Base-by-base conservation (phyloP, 1,140 invertebrate species). In the Drosophila ercepeae region DNA sequence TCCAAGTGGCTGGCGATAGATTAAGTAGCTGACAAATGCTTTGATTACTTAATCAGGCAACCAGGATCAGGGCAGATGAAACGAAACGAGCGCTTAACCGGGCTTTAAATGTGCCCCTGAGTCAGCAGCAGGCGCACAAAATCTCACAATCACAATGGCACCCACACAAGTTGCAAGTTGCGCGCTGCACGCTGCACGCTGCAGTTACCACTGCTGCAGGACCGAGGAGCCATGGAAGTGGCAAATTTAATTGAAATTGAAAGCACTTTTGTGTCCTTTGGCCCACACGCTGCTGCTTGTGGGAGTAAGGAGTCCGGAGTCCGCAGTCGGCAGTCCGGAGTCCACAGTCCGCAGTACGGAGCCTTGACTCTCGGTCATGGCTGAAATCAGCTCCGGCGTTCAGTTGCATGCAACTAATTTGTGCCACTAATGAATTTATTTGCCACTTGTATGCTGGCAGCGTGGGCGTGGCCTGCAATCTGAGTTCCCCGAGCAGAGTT, bases 371-470 rank as follows among this genome's bases (percentile, higher is more conserved):
- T 3, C 39, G 14, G 39, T 16, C 39, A 18, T 42, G 39, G 34
- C 48, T 59, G 46, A 44, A 45, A 29, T 32, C 51, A n/a, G 52
- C 34, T 53, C 46, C 29, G 53, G 32, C 18, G 68, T 18, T 59
- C 57, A 36, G 72, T 67, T 81, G 82, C 82, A 88, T 88, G 77
- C 82, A 81, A 88, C 82, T 88, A 88, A 88, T 88, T 88, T 88
- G 82, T 75, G 82, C 82, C 82, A 88, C 82, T 88, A 88, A 88
- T 88, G 82, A 88, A 88, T 88, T 88, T 88, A 88, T 88, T 88
- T 88, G 82, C 82, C 82, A 88, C 82, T 88, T 88, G 82, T 88
- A 88, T 88, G 82, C 82, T 88, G 82, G 77, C 74, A 68, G 50
- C 74, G 65, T 61, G 82, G 82, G 82, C 70, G 82, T 88, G 83